phyloP scores from a whole-genome alignment of 2,113 vertebrate species.

The Sakesphorus luctuosus region DNA sequence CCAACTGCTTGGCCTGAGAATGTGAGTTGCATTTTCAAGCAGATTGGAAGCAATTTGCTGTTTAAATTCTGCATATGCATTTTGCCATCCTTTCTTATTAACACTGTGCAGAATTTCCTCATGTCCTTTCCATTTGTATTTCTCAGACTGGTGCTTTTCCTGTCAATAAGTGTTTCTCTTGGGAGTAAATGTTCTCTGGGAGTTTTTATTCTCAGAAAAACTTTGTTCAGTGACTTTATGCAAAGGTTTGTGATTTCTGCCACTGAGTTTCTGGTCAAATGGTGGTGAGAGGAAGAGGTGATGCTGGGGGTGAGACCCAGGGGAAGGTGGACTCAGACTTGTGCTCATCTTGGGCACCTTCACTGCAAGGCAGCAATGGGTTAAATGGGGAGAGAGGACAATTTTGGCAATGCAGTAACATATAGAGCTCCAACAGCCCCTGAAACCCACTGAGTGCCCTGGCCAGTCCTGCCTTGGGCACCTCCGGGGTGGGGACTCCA shows the following conservation, averaged over 20 bases:
- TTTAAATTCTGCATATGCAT: background rate
- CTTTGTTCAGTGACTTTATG: background rate
- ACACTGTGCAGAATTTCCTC: background rate
- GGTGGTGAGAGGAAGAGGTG: background rate
- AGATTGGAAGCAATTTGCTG: slow-evolving; percentile 1
- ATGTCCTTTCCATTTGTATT: rapidly evolving
- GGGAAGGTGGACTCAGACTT: background rate
- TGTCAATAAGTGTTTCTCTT: rapidly evolving
- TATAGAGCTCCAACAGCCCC: background rate
- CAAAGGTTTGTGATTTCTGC: background rate
- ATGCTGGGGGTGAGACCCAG: background rate
- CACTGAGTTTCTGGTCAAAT: rapidly evolving
- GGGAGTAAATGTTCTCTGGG: rapidly evolving
- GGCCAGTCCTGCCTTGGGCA: background rate
- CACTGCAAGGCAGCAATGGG: background rate
- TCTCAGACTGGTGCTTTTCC: background rate
- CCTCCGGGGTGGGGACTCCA: background rate
- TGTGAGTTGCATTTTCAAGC: background rate
- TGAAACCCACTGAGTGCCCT: background rate
- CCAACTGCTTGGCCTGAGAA: background rate
- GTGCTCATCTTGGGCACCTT: rapidly evolving
- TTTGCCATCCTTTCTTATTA: background rate
- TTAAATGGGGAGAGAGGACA: background rate
- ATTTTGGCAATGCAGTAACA: background rate
- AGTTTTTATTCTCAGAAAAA: background rate